phyloP scores from a whole-genome alignment of 2,888 invertebrate species.

The Myopa tessellatipennis region DNA sequence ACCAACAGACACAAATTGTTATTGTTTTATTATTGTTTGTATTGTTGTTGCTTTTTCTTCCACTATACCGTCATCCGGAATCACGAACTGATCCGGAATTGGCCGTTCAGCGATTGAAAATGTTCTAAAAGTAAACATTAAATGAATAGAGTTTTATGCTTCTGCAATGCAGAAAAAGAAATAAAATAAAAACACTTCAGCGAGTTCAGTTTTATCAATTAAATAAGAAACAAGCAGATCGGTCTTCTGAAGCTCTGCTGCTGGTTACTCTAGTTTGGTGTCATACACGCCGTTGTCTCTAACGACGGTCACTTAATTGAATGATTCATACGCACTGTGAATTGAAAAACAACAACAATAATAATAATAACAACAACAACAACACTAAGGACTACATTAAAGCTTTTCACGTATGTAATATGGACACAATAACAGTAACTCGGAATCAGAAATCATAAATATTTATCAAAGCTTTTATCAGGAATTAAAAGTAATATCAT shows the following conservation, averaged over 20 bases:
- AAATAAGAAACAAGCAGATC: neutral
- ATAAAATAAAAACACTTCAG: neutral
- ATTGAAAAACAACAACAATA: too few relatives aligned
- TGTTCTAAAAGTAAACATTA: neutral
- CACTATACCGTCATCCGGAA: neutral
- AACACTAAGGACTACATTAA: too few relatives aligned
- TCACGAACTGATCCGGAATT: neutral
- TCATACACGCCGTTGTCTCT: neutral
- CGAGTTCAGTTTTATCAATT: neutral
- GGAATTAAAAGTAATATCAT: too few relatives aligned
- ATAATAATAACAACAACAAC: too few relatives aligned
- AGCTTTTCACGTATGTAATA: too few relatives aligned
- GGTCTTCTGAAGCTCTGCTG: neutral
- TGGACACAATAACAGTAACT: neutral
- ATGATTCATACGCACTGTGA: conserved; percentile 15
- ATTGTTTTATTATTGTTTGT: conserved; percentile 6
- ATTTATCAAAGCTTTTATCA: too few relatives aligned
- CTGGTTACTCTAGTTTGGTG: neutral
- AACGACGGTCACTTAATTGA: conserved; percentile 15
- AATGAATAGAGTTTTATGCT: conserved; percentile 18
- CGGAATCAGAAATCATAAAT: neutral
- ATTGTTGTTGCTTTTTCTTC: neutral
- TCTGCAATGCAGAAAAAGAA: neutral
- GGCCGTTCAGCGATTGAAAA: neutral
- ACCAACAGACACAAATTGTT: neutral